Percentiles rank a stretch among this genome's conserved stretches.
Conservation (phyloP, 2,113 vertebrate genomes). For the Petroica traversi region DNA sequence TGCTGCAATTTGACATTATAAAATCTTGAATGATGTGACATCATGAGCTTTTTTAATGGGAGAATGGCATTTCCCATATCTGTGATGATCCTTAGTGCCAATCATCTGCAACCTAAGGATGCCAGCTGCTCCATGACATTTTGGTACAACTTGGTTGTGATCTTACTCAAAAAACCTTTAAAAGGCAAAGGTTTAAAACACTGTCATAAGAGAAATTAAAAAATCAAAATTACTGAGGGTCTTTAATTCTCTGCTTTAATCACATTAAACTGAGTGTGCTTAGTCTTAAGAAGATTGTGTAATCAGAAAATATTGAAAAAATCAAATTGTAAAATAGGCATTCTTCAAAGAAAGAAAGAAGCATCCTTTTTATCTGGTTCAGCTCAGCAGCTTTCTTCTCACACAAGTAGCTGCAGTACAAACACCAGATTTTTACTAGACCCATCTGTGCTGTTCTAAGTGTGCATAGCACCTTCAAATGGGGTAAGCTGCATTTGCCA, state of each 20-base stretch:
- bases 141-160: slow-evolving; percentile 2
- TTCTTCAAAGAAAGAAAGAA: not conserved
- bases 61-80: not conserved
- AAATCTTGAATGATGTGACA: slow-evolving; percentile 8
- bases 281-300: not conserved
- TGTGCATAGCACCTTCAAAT: not conserved
- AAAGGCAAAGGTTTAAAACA: not conserved
- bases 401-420: not conserved
- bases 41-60: not conserved
- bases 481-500: not conserved
- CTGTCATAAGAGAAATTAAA: not conserved
- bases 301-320: not conserved
- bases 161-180: not conserved
- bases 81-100: not conserved
- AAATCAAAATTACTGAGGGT: not conserved
- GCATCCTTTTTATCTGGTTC: not conserved
- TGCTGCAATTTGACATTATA: slow-evolving; percentile 5
- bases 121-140: slow-evolving; percentile 58
- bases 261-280: not conserved
- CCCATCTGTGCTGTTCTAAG: not conserved
- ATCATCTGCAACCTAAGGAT: slow-evolving; percentile 9
- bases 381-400: not conserved
- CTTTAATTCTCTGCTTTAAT: not conserved
- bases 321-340: not conserved
- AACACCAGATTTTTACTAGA: not conserved